These are phyloP conservation scores for Rhyacophila evoluta DNA, from an alignment of 2,888 invertebrate genomes.

Conservation along the genomic window DNA sequence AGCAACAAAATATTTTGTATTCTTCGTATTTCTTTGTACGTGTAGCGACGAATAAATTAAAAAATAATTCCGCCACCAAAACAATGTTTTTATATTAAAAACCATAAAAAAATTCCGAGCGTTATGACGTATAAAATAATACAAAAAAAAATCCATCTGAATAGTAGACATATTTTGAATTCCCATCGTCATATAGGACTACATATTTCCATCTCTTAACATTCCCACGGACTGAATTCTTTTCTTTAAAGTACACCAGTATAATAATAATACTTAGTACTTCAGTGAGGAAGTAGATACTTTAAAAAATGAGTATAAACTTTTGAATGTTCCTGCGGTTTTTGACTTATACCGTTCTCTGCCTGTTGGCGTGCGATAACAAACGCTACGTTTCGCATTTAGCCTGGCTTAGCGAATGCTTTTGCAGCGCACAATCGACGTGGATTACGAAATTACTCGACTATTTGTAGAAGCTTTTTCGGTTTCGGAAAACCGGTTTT, in stretches of 20 bases:
- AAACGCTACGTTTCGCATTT: neutral
- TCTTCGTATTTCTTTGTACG: neutral
- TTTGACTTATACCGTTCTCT: neutral
- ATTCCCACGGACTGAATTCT: neutral
- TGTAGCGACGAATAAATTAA: neutral
- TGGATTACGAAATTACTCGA: neutral
- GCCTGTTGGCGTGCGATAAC: slow-evolving; percentile 36
- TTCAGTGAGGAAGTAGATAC: no score
- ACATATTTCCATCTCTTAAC: neutral
- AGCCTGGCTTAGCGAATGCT: slow-evolving; percentile 9
- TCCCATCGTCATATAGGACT: neutral
- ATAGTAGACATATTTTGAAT: neutral
- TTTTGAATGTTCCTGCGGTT: neutral
- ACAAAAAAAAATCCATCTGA: neutral
- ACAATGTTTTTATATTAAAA: neutral
- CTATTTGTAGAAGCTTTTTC: neutral
- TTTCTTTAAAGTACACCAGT: neutral
- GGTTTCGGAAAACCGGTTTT: no score
- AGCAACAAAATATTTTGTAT: neutral
- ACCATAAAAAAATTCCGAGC: neutral
- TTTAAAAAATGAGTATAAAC: neutral
- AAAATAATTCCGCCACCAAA: neutral
- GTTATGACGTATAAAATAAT: no score
- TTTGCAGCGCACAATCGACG: neutral
- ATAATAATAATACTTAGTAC: no score